Evolutionary conservation across 2,888 invertebrate species (phyloP), one percentile per base, ranked within the genome.

Genomic region (Acanthococcus lagerstroemiae): DNA sequence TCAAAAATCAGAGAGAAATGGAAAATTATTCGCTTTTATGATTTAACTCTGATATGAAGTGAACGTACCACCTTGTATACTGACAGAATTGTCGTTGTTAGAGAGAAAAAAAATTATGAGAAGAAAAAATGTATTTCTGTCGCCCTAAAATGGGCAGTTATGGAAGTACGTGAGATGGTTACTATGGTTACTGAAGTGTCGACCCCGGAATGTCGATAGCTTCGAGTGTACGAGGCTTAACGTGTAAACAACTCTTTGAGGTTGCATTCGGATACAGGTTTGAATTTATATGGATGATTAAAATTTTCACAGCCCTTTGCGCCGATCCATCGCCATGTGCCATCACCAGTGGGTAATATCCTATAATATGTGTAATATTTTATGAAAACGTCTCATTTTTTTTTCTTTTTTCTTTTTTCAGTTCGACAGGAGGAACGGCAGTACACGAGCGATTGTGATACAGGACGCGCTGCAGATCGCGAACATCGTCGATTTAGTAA

Each of bases 401-500:
- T 63, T 46, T 17, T 26, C 22, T 19, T 12, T 30, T 55, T 26
- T 21, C 48, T 66, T 45, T 61, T 74, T 75, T 57, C 76, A 83
- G 83, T 94, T 94, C 77, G 92, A 92, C 74, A 87, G 88, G 74
- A 82, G 94, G 68, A 93, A 93, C 77, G 90, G 91, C 69, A 91
- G 90, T 77, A 89, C 89, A 61, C 79, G 92, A 70, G 83, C 87
- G 17, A 88, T 91, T 76, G 90, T 93, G 71, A 88, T 95, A 72
- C 90, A 94, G 76, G 95, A 96, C 77, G 91, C 94, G 70, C 89
- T 95, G 76, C 93, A 95, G 82, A 92, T 95, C 72, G 93, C 95
- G 71, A 97, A 97, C 79, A 94, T 96, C 76, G 94, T 95, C 68
- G 97, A 97, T 81, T 80, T 95, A 85, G 94, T 94, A 75, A 85